phyloP scores from a whole-genome alignment of 2,797 vertebrate species.

The Philypnodon macrostomus region DNA sequence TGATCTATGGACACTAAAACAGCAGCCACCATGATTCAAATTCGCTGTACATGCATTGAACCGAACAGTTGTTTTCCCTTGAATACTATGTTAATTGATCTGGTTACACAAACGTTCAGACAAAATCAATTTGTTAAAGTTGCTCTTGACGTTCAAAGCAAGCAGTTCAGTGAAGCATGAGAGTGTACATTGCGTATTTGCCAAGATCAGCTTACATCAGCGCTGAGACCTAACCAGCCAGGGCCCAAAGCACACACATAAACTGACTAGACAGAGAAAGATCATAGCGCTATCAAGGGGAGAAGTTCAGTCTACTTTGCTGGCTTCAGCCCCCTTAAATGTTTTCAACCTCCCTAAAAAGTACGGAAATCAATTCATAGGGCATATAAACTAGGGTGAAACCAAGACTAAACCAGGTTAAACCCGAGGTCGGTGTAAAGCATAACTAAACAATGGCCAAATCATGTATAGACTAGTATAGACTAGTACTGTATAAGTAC shows the following conservation, averaged over 20 bases:
- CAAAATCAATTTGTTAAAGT: slow-evolving; percentile 52
- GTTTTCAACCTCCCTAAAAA: too few species aligned
- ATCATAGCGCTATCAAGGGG: too few species aligned
- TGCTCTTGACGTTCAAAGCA: slow-evolving; percentile 53
- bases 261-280: slow-evolving; percentile 39
- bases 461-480: too few species aligned
- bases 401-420: too few species aligned
- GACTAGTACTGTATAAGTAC: too few species aligned
- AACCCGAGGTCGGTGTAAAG: too few species aligned
- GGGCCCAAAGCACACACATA: slow-evolving; percentile 31
- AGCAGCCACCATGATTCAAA: slow-evolving; percentile 21
- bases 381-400: too few species aligned
- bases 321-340: too few species aligned
- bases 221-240: slow-evolving; percentile 42
- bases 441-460: too few species aligned
- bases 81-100: slow-evolving; percentile 31
- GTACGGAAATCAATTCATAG: too few species aligned
- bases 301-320: too few species aligned
- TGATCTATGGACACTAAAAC: slow-evolving; percentile 29
- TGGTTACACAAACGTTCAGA: slow-evolving; percentile 39
- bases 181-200: slow-evolving; percentile 52
- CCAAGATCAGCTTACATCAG: slow-evolving; percentile 52
- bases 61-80: slow-evolving; percentile 7
- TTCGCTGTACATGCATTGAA: slow-evolving; percentile 21
- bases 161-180: slow-evolving; percentile 44